Evolutionary conservation across 2,888 invertebrate genomes (phyloP), one percentile per base, ranked within the genome.

Genomic region (Punctoribates punctum): DNA sequence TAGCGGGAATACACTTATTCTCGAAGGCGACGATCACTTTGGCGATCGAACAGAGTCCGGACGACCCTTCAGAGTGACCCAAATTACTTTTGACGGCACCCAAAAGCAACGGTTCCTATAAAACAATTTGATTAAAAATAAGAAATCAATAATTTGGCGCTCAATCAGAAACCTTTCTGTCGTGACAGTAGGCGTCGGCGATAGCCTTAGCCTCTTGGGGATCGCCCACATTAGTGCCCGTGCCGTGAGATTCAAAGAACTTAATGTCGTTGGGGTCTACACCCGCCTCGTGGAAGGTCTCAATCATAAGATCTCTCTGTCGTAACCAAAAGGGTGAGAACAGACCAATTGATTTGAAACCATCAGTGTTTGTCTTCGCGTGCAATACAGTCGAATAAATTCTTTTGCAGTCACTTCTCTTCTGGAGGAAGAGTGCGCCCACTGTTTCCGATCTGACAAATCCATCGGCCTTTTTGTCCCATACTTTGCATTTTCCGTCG

Each of bases 61-160:
- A 80, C n/a, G 80, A 73, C 11, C 80, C 93, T 85, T 99, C 98
- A 5, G 96, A 91, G 84, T 99, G 98, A 0, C 98, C 98, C 95
- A 98, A 96, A 85, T 98, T 99, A 29, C 96, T 96, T 84, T 99
- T 99, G 0, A 97, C 93, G 0, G 97, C 96, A 23, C 98, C 98
- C 82, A 99, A 89, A 65, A 96, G 85, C 70, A 99, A 87, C 8
- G 97, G 95, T 46, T 85, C 85, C 75, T 75, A 54, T 86, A 34
- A 34, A 46, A 29, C 15, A 62, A 62, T 27, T 62, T 11, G 29
- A 62, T 62, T 23, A 62, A 29, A 15, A 5, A 23, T 96, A 96
- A 20, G n/a, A 48, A 2, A 17, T 97, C 97, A 82, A 98, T 89
- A 65, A 96, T 85, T 67, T 54, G n/a, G n/a, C n/a, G n/a, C n/a